Evolutionary conservation across 2,888 invertebrate genomes (phyloP).

Genomic region (Heteromyza rotundicornis): DNA sequence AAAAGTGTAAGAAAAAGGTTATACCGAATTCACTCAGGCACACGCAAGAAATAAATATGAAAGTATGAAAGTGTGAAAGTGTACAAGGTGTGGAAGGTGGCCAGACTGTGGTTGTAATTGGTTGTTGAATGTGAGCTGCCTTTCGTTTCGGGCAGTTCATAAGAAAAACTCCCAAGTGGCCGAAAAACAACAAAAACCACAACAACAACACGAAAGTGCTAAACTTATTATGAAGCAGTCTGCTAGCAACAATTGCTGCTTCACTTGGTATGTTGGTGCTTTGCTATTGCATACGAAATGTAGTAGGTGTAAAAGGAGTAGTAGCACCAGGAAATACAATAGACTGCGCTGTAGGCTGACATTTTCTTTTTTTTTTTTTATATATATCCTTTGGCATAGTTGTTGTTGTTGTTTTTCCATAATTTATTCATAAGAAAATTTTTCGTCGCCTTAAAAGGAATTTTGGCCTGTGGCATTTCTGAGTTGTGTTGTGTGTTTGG

Average conservation of each 20-base stretch:
- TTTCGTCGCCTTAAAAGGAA: constrained; percentile 38
- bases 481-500: neutral
- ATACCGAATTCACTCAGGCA: neutral
- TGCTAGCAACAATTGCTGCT: neutral
- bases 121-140: too few species aligned
- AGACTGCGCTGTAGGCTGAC: too few species aligned
- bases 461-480: neutral
- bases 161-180: neutral
- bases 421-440: constrained; percentile 51
- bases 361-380: too few species aligned
- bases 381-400: too few species aligned
- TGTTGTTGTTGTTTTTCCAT: too few species aligned
- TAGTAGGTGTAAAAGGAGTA: too few species aligned
- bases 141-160: too few species aligned
- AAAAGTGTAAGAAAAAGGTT: neutral
- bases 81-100: neutral
- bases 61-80: neutral
- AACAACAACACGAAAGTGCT: too few species aligned
- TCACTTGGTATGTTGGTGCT: too few species aligned
- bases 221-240: neutral
- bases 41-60: neutral
- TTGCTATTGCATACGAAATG: too few species aligned
- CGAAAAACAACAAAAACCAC: too few species aligned
- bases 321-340: too few species aligned
- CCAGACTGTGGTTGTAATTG: neutral